Evolutionary conservation across 2,113 vertebrate species (phyloP).

Genomic region (Merops nubicus): DNA sequence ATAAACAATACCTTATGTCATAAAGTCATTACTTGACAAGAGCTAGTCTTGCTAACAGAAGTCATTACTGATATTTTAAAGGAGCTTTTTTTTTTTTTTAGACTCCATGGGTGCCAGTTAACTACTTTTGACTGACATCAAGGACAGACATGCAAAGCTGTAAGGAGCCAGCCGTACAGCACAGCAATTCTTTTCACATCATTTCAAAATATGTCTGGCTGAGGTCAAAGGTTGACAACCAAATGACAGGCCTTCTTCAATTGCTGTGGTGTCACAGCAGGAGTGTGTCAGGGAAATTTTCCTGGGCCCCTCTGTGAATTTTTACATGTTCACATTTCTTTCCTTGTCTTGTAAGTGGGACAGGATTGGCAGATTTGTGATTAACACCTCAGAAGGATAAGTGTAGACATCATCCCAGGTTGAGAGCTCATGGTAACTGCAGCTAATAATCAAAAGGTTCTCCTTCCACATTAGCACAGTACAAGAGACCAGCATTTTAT

Average conservation of each 20-base stretch:
- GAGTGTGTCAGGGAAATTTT: conserved; percentile 83
- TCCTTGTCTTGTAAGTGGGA: conserved; percentile 73
- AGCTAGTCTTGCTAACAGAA: conserved; percentile 78
- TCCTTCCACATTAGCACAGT: conserved; percentile 57
- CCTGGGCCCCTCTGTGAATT: conserved; percentile 78
- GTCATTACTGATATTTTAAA: conserved; percentile 77
- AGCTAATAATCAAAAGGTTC: conserved; percentile 66
- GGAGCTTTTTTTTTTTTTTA: conserved; percentile 66
- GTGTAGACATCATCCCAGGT: conserved; percentile 39
- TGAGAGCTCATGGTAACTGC: conserved; percentile 55
- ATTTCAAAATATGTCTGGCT: conserved; percentile 80
- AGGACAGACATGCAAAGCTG: conserved; percentile 80
- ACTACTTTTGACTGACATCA: conserved; percentile 86
- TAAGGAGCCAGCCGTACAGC: conserved; percentile 69
- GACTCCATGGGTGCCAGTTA: conserved; percentile 77
- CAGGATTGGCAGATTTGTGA: conserved; percentile 80
- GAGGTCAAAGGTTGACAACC: conserved; percentile 89
- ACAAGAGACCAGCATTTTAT: conserved; percentile 58
- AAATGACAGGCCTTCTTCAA: conserved; percentile 90
- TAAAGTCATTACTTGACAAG: conserved; percentile 83
- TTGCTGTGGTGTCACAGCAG: conserved; percentile 84
- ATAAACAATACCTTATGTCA: conserved; percentile 87
- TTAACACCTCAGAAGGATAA: conserved; percentile 77
- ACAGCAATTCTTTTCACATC: conserved; percentile 80
- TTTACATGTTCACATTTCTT: conserved; percentile 81